Evolutionary conservation across 2,113 vertebrate genomes (phyloP), one percentile per base, ranked within the genome.

Genomic region (Mormoops blainvillei): DNA sequence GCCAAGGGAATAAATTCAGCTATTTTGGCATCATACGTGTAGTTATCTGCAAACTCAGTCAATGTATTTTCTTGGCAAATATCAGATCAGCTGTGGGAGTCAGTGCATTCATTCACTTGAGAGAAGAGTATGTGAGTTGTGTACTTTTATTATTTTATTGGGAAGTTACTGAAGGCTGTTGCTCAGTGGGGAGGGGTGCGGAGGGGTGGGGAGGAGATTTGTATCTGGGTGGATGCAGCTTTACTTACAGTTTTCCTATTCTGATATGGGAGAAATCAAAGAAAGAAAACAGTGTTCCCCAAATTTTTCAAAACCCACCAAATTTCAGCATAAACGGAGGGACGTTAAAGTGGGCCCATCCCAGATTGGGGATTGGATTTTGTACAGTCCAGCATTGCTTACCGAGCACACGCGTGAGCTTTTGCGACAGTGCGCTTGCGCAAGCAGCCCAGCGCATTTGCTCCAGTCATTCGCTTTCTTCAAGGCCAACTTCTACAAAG

Each of bases 51-150:
- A 65, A 91, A 24, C 31, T 85, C 90, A 50, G 36, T 85, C 82
- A 97, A 85, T 31, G 28, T 31, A 63, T 15, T 63, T 63, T 63
- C 26, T 63, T 63, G 61, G 61, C 31, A 63, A 63, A 63, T 24
- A 87, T 58, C 68, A 63, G 89, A 78, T 93, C 87, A 63, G 26
- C 61, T 63, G 70, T 93, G 78, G 71, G 84, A 78, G 58, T 93
- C 91, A 82, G 81, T 19, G 31, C 48, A 43, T 91, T 94, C 48
- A 43, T 93, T 94, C 82, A 67, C 76, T 24, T 45, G 41, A 82
- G 80, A 41, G 90, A 77, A 80, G 71, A 85, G 10, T 45, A 48
- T 5, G 41, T 31, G 58, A 41, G 31, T n/a, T 54, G 6, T 61
- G 6, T n/a, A 11, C 52, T 94, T 85, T 77, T 20, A 31, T 48